Evolutionary conservation across 2,888 invertebrate species (phyloP), one percentile per base, ranked within the genome.

Genomic region (Blastobasis adustella): DNA sequence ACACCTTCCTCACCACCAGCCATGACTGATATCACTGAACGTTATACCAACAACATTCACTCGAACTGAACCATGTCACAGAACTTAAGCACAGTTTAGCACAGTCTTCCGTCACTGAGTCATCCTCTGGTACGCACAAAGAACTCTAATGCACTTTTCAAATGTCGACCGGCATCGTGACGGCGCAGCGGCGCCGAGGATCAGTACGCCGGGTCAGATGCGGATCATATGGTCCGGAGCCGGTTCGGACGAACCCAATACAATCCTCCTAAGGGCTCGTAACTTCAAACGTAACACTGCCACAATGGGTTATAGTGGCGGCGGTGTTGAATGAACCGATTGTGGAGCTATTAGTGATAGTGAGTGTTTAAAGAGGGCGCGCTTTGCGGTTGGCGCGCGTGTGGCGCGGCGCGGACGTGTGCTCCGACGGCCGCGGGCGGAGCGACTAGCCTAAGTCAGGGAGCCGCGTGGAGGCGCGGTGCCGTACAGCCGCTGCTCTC

Each of bases 191-290:
- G 71, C 74, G 72, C 69, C 71, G 69, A 68, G 71, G 78, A 72
- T 69, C 71, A 67, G 66, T 66, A 65, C 66, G 61, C 60, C 61
- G 69, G 63, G 60, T 59, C 60, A 69, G 63, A 62, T 60, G 58
- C 68, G 61, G 75, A 80, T 83, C 83, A 83, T 84, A 82, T 83
- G 83, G 76, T 76, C 73, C 71, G 58, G 57, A 78, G 74, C 84
- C 79, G 81, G 82, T 82, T 79, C 72, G 57, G 61, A 59, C 59
- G 61, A 60, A 58, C 58, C 55, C 55, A 57, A 63, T 64, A 23
- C 23, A 23, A 23, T 23, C 23, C 23, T 23, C 58, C 59, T 59
- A 4, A 9, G n/a, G n/a, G 8, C n/a, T n/a, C 41, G 7, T 9
- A 46, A 48, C 50, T 23, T 23, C 23, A 3, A 23, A 23, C 23